Conservation (phyloP, 2,888 invertebrate species). For the Isoperla grammatica region DNA sequence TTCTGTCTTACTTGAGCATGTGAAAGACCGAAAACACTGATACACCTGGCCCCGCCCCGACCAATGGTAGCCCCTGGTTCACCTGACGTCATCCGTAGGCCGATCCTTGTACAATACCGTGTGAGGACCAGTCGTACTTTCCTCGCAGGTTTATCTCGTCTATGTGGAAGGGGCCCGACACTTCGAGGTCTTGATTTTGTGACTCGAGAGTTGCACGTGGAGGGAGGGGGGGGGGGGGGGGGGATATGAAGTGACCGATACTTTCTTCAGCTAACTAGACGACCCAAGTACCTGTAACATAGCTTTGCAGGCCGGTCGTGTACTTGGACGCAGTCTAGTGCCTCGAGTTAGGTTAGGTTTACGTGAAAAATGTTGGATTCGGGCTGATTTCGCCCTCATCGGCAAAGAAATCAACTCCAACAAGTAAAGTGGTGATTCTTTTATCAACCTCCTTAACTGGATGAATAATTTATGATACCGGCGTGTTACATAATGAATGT, state of each 20-base stretch:
- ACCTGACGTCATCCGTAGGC: slow-evolving; percentile 21
- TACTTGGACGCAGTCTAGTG: not conserved
- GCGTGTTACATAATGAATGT: too few relatives aligned
- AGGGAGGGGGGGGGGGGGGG: slow-evolving; percentile 1
- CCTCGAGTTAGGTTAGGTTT: too few relatives aligned
- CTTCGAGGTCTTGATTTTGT: slow-evolving; percentile 2
- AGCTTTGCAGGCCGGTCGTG: not conserved
- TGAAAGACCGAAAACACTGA: slow-evolving; percentile 12
- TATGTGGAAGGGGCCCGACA: too few relatives aligned
- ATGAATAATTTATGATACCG: too few relatives aligned
- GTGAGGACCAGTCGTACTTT: too few relatives aligned
- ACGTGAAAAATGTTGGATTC: too few relatives aligned
- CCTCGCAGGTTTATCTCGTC: too few relatives aligned
- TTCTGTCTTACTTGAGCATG: not conserved
- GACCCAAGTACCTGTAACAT: slow-evolving; percentile 13
- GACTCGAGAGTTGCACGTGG: not conserved
- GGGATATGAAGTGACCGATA: slow-evolving; percentile 16
- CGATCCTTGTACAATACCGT: not conserved
- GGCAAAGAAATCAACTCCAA: too few relatives aligned
- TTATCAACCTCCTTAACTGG: too few relatives aligned
- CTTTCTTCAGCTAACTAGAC: slow-evolving; percentile 10
- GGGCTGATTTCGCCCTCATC: too few relatives aligned
- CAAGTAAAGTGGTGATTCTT: too few relatives aligned
- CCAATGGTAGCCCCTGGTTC: slow-evolving; percentile 16
- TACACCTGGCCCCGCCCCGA: slow-evolving; percentile 35